These are phyloP conservation scores for Pelosia muscerda DNA, from an alignment of 2,888 invertebrate species.

Conservation along the genomic window DNA sequence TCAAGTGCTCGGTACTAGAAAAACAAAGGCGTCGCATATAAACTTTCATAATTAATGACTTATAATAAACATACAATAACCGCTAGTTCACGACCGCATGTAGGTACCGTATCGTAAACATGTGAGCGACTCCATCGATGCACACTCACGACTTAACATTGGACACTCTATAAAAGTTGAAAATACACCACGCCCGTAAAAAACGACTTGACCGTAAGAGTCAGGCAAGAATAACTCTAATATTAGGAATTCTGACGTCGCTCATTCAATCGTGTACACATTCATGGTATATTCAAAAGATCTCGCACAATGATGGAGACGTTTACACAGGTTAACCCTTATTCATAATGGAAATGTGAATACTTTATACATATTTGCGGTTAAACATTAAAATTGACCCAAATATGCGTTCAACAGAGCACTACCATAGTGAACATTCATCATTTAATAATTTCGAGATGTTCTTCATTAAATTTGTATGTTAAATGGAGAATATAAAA, in stretches of 20 bases:
- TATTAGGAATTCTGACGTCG: slow-evolving; percentile 23
- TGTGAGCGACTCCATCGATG: slow-evolving; percentile 33
- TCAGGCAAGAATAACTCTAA: slow-evolving; percentile 27
- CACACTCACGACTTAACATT: slow-evolving; percentile 28
- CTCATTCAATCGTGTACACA: slow-evolving; percentile 17
- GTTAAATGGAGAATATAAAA: neutral
- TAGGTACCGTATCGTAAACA: slow-evolving; percentile 35
- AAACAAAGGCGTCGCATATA: slow-evolving; percentile 45
- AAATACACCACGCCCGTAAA: slow-evolving; percentile 24
- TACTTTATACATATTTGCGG: neutral
- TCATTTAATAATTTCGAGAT: neutral
- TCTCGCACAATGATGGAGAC: neutral
- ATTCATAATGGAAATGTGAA: neutral
- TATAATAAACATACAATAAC: slow-evolving; percentile 40
- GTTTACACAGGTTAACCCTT: slow-evolving; percentile 5
- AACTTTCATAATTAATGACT: slow-evolving; percentile 48
- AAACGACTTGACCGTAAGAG: slow-evolving; percentile 27
- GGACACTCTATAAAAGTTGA: slow-evolving; percentile 31
- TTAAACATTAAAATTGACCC: slow-evolving; percentile 1
- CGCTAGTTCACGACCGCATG: slow-evolving; percentile 31
- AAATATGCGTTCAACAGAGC: neutral
- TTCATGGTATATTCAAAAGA: slow-evolving; percentile 7
- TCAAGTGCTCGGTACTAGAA: slow-evolving; percentile 44
- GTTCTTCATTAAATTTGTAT: slow-evolving; percentile 5
- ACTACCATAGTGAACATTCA: neutral